Percentiles rank a stretch among this genome's conserved stretches.
phyloP scores from a whole-genome alignment of 1,140 invertebrate species.

The Aricia agestis region DNA sequence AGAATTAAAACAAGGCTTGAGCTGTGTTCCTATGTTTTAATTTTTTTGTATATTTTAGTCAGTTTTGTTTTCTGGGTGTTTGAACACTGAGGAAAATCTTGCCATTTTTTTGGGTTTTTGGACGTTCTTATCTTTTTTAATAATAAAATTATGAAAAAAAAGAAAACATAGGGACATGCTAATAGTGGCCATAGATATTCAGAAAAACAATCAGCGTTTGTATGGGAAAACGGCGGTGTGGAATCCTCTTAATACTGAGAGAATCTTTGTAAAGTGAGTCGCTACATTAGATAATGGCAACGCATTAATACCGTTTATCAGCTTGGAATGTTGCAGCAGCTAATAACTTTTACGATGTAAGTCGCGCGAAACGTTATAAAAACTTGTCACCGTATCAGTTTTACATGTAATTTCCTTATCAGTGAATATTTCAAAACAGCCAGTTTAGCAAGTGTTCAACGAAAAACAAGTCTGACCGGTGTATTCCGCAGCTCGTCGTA shows the following conservation, averaged over 20 bases:
- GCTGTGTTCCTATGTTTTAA: too few species aligned
- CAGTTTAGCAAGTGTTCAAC: not conserved
- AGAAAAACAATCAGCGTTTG: too few species aligned
- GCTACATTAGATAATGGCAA: not conserved
- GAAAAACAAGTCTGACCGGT: not conserved
- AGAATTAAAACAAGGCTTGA: too few species aligned
- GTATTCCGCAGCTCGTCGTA: not conserved
- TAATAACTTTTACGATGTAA: not conserved
- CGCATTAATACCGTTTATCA: not conserved
- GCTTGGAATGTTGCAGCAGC: not conserved
- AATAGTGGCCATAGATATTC: too few species aligned
- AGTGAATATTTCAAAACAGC: not conserved
- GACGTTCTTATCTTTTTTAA: too few species aligned
- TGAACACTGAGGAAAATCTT: too few species aligned
- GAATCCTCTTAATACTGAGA: not conserved
- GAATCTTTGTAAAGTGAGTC: not conserved
- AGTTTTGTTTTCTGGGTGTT: too few species aligned
- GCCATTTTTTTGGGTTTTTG: too few species aligned
- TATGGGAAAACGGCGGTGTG: too few species aligned
- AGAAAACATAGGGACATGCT: too few species aligned
- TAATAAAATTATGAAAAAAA: too few species aligned
- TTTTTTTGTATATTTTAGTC: too few species aligned
- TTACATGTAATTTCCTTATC: not conserved
- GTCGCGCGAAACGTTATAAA: not conserved
- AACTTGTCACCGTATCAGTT: not conserved